Conservation (phyloP, 2,797 vertebrate genomes). For the Rhabdomys pumilio region DNA sequence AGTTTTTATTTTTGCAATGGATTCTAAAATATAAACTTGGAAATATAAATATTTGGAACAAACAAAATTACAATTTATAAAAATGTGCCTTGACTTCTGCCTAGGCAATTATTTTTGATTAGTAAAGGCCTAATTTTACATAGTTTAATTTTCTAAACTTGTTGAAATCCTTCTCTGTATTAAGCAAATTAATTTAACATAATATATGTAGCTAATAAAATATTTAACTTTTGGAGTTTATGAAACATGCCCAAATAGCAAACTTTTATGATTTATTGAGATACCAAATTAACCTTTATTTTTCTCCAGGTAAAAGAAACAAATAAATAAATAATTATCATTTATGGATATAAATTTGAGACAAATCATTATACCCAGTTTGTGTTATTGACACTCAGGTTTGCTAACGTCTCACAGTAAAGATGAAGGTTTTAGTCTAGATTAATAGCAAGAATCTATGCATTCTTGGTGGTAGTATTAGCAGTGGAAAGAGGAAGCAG, state of each 20-base stretch:
- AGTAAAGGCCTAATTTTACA: not conserved
- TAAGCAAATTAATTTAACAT: not conserved
- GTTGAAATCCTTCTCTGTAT: not conserved
- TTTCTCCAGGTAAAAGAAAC: not conserved
- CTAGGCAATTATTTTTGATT: not conserved
- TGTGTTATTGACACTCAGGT: not conserved
- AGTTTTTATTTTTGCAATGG: not conserved
- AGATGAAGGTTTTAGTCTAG: not conserved
- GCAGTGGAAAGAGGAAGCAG: not conserved
- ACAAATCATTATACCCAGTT: not conserved
- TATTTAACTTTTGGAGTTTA: not conserved
- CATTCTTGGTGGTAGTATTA: not conserved
- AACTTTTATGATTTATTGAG: not conserved
- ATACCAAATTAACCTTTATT: not conserved
- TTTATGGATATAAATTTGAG: not conserved
- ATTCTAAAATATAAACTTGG: not conserved
- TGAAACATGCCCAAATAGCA: not conserved
- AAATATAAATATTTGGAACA: not conserved
- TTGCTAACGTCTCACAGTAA: not conserved
- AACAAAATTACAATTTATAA: not conserved
- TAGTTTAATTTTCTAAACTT: not conserved
- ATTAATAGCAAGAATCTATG: too few species aligned
- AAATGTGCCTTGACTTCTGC: not conserved
- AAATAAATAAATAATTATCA: not conserved
- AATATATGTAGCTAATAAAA: not conserved